phyloP scores from a whole-genome alignment of 2,888 invertebrate genomes.

The Augiades crinisus region DNA sequence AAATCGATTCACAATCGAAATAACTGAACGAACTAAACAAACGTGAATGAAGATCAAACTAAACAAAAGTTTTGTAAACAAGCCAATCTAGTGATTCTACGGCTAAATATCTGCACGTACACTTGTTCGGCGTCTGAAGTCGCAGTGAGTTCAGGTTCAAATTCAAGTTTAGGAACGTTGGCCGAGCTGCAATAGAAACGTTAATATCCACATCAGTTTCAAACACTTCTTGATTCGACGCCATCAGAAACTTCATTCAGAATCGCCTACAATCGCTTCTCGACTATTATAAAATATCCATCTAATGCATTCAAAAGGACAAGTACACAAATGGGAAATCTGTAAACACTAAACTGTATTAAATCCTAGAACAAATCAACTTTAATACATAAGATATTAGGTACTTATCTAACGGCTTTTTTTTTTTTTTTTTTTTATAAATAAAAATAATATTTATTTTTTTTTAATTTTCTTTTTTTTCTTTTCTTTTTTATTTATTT shows the following conservation, averaged over 20 bases:
- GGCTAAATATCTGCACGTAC: conserved; percentile 84
- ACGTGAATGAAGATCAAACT: conserved; percentile 35
- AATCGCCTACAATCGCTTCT: neutral
- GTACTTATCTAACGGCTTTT: too few species aligned
- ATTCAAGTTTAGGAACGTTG: conserved; percentile 98
- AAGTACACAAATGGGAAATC: neutral
- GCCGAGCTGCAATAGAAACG: conserved; percentile 93
- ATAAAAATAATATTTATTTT: too few species aligned
- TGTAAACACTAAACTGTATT: neutral
- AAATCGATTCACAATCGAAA: conserved; percentile 17
- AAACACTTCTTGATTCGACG: conserved; percentile 4
- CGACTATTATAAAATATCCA: conserved; percentile 2
- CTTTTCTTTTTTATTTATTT: too few species aligned
- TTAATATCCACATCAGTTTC: conserved; percentile 51
- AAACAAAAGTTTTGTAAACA: conserved; percentile 46
- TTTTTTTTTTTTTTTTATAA: too few species aligned
- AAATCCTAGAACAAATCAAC: conserved; percentile 1
- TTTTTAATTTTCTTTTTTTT: too few species aligned
- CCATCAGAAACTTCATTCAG: neutral
- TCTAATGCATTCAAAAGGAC: conserved; percentile 11
- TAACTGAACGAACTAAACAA: conserved; percentile 27
- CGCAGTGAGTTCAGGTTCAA: conserved; percentile 95
- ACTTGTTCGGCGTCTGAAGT: conserved; percentile 93
- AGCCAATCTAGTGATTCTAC: conserved; percentile 74
- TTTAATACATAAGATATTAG: neutral